These are phyloP conservation scores for Anoplophora glabripennis DNA, from an alignment of 1,140 invertebrate species.

Conservation along the genomic window DNA sequence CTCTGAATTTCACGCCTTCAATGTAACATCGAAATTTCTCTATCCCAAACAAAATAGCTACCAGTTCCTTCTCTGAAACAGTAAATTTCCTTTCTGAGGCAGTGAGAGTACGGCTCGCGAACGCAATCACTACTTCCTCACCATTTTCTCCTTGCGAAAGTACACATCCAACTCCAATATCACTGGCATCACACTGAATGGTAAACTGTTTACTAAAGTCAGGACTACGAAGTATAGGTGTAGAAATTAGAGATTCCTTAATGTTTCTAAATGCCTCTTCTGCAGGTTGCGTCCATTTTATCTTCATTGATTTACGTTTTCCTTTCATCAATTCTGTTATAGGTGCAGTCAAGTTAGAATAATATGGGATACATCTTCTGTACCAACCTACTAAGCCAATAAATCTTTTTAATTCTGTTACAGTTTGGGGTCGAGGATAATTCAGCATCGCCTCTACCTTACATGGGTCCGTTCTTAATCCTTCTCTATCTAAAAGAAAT, in stretches of 20 bases:
- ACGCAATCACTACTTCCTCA: conserved; percentile 40
- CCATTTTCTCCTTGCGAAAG: conserved; percentile 32
- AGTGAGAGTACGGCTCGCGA: conserved; percentile 45
- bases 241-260: conserved; percentile 2
- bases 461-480: neutral
- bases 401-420: conserved; percentile 20
- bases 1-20: conserved; percentile 42
- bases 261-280: neutral
- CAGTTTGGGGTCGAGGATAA: conserved; percentile 29
- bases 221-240: conserved; percentile 10
- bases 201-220: conserved; percentile 8
- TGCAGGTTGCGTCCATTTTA: neutral
- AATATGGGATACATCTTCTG: conserved; percentile 4
- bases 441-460: conserved; percentile 37
- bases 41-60: conserved; percentile 48
- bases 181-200: conserved; percentile 26
- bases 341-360: neutral
- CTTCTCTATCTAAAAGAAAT: neutral
- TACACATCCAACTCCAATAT: conserved; percentile 32
- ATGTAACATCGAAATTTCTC: conserved; percentile 44
- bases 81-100: conserved; percentile 48
- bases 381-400: conserved; percentile 8
- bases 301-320: conserved; percentile 20
- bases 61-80: conserved; percentile 48
- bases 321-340: conserved; percentile 39